Evolutionary conservation across 2,797 vertebrate genomes (phyloP).

Genomic region (Holocentrus rufus): DNA sequence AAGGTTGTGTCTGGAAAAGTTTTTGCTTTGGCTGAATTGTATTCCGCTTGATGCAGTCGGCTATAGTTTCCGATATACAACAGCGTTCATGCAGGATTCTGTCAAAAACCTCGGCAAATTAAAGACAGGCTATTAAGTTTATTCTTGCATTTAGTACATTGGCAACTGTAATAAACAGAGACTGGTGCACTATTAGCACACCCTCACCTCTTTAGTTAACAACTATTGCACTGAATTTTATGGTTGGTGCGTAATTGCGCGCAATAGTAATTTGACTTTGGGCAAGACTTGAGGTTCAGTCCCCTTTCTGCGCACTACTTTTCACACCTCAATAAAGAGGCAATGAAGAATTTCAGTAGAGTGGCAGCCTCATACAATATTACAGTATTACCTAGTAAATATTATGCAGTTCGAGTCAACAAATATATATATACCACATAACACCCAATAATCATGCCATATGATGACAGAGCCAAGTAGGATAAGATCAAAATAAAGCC

Average conservation of each 20-base stretch:
- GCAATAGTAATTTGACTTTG: slow-evolving; percentile 2
- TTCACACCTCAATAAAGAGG: too few relatives aligned
- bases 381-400: too few relatives aligned
- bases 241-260: slow-evolving; percentile 60
- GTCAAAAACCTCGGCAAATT: not conserved
- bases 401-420: too few relatives aligned
- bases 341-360: too few relatives aligned
- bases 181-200: not conserved
- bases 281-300: not conserved
- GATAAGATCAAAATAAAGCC: too few relatives aligned
- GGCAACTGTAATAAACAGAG: not conserved
- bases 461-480: too few relatives aligned
- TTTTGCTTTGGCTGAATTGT: slow-evolving; percentile 29
- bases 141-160: not conserved
- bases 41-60: not conserved
- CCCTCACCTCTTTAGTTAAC: not conserved
- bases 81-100: not conserved
- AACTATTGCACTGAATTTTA: not conserved
- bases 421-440: not conserved
- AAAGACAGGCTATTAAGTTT: slow-evolving; percentile 36
- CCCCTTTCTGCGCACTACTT: slow-evolving; percentile 19
- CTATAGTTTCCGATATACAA: slow-evolving; percentile 19
- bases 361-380: too few relatives aligned
- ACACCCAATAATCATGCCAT: not conserved
- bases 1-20: slow-evolving; percentile 27